Base-by-base conservation (phyloP, 2,113 vertebrate genomes). In the Leptosomus discolor region DNA sequence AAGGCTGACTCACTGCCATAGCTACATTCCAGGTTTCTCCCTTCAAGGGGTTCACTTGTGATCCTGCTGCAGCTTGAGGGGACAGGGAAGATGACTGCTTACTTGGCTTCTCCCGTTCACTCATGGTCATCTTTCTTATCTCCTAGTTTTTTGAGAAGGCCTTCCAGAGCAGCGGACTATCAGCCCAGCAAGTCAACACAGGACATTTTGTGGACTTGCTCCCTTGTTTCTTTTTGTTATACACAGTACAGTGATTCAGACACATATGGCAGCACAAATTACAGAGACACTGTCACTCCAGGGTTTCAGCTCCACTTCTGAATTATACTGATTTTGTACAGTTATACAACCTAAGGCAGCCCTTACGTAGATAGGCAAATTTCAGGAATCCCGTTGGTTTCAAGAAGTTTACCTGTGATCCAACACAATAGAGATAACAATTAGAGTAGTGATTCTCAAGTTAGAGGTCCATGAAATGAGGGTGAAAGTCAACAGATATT, bases 331-430 rank as follows among this genome's bases (percentile, higher is more conserved):
- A 46, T 45, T 73, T 92, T 75, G 67, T 81, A 29, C 48, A 86
- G 63, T 56, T 63, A 80, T 21, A 60, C 5, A 73, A 73, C 16
- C n/a, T 70, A 78, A 30, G 60, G 37, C 46, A 92, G 68, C 58
- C 37, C 7, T 92, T 78, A 92, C 1, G 2, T 0, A 84, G 67
- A 91, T 4, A 78, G 70, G 92, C 34, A 90, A 79, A 81, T 85
- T 93, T 91, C 88, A 96, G 93, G 68, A 96, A 90, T 70, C 39
- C 37, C 86, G 69, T 86, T 85, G 88, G 85, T 96, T 97, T 97
- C 39, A 81, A 85, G 78, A 87, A 71, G 45, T 67, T 94, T 87
- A 97, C 75, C 36, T 74, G n/a, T 67, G 26, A 79, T 20, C 48
- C 36, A 83, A 45, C 43, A 86, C 3, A 58, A 80, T n/a, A n/a